Evolutionary conservation across 1,140 invertebrate genomes (phyloP), one percentile per base, ranked within the genome.

Genomic region (Acromyrmex heyeri): DNA sequence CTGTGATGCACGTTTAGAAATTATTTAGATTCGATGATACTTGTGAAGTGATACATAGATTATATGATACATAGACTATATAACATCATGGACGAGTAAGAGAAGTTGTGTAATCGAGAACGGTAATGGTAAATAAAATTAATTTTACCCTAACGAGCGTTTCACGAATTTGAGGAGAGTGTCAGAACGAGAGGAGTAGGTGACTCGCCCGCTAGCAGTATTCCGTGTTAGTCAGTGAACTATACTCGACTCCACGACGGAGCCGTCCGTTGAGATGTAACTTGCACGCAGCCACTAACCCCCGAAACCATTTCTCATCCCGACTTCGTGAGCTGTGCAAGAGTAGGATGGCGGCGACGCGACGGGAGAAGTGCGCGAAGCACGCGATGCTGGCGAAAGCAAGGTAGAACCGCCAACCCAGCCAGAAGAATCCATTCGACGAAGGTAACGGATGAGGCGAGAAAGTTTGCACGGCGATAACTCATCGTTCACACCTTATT

Each of bases 401-500:
- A 81, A 81, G 30, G 72, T 24, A 75, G 79, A 75, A 83, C 79
- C 79, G 55, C 55, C 79, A 73, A 61, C 69, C 79, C 50, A 77
- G 53, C 87, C 55, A 65, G 88, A 90, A 90, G 89, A 90, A 90
- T 90, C 89, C 75, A 70, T 85, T 87, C 86, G 85, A 64, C 67
- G 64, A 50, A 27, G 73, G 55, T 90, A 85, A 89, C 85, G 89
- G 88, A 89, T 87, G 88, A 72, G 88, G 78, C 73, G 88, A 69
- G 86, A 87, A 89, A 90, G 85, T 91, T 88, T 82, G 86, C 78
- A n/a, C 64, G 87, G 87, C 85, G 24, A 90, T 90, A 89, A 90
- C 88, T 90, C 88, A 90, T 90, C 88, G 85, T 89, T 90, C 88
- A 90, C 88, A 78, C 88, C 85, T 89, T 90, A 90, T 90, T 90